A percentile compares a stretch with the other conserved stretches of the same genome.
phyloP scores from a whole-genome alignment of 2,888 invertebrate genomes.

The Criorhina ranunculi region DNA sequence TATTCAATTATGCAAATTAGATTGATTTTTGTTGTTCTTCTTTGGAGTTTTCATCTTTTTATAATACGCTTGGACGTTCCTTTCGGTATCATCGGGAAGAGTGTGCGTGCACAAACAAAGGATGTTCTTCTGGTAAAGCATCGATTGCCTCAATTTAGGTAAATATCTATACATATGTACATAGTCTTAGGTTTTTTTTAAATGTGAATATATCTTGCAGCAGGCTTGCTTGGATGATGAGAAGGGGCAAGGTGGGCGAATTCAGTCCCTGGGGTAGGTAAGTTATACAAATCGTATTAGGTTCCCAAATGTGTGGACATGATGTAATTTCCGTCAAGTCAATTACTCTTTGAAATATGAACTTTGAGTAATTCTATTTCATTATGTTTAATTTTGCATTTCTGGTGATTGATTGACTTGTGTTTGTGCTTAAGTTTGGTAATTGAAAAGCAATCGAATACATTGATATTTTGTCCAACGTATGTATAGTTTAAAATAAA shows the following conservation, averaged over 20 bases:
- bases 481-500: no score
- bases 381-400: conserved; percentile 4
- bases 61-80: conserved; percentile 9
- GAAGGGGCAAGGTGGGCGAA: neutral
- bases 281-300: conserved; percentile 51
- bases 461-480: no score
- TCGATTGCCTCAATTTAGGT: conserved; percentile 36
- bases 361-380: neutral
- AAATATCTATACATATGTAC: conserved; percentile 34
- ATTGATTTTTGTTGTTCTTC: conserved; percentile 73
- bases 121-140: conserved; percentile 35
- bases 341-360: conserved; percentile 32
- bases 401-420: neutral
- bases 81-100: neutral
- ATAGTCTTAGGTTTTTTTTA: conserved; percentile 12
- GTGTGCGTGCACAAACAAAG: conserved; percentile 12
- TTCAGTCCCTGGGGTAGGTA: conserved; percentile 51
- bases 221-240: conserved; percentile 45
- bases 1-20: conserved; percentile 77
- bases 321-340: conserved; percentile 49
- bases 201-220: neutral
- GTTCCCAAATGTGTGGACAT: conserved; percentile 41
- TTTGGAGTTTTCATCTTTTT: conserved; percentile 28
- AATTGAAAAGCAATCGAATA: no score
- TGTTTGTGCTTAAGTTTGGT: no score